phyloP scores from a whole-genome alignment of 2,797 vertebrate genomes.

The Gymnopithys bicolor region DNA sequence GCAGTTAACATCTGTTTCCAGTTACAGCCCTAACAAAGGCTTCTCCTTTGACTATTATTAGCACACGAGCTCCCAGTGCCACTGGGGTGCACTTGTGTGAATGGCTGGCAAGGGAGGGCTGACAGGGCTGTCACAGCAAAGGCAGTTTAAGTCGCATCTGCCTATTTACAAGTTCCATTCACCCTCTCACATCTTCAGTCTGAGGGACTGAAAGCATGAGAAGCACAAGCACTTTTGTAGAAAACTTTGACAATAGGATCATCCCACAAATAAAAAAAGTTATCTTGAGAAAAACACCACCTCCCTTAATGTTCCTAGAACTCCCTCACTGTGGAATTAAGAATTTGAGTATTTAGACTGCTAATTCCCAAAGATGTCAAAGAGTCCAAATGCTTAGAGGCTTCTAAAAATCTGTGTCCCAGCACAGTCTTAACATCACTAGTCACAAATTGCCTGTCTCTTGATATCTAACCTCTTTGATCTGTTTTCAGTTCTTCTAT shows the following conservation, averaged over 20 bases:
- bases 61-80: neutral
- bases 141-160: neutral
- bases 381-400: neutral
- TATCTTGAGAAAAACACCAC: neutral
- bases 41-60: conserved; percentile 34
- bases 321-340: neutral
- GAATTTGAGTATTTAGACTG: neutral
- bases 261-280: neutral
- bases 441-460: neutral
- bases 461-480: neutral
- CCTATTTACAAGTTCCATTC: neutral
- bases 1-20: conserved; percentile 51
- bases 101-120: neutral
- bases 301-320: neutral
- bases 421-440: neutral
- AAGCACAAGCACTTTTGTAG: neutral
- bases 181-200: neutral
- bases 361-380: neutral
- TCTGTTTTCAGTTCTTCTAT: neutral
- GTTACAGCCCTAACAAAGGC: neutral
- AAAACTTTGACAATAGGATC: neutral
- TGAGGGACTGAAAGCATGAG: neutral
- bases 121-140: neutral
- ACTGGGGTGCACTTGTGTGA: neutral
- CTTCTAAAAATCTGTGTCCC: neutral